These are phyloP conservation scores for Hypsibius dujardini DNA, from an alignment of 1,140 invertebrate genomes.

Conservation along the genomic window DNA sequence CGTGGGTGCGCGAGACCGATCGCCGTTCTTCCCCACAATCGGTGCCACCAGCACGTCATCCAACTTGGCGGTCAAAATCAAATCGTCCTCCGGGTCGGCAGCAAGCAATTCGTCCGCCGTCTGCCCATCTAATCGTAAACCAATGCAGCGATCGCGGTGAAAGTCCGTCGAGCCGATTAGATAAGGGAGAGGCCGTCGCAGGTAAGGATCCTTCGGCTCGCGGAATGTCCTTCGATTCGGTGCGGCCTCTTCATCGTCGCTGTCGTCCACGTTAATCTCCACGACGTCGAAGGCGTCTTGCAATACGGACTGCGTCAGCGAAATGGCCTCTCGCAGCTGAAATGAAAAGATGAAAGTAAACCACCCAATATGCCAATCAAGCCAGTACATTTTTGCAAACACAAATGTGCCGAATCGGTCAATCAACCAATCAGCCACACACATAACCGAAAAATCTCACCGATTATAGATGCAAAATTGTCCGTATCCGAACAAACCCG, in stretches of 20 bases:
- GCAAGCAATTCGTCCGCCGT: neutral
- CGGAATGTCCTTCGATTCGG: neutral
- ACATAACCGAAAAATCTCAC: no score
- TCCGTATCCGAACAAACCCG: neutral
- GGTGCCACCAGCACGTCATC: neutral
- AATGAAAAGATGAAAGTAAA: slow-evolving; percentile 1
- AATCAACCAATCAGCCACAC: no score
- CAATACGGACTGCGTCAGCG: neutral
- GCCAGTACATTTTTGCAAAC: no score
- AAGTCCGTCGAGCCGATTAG: neutral
- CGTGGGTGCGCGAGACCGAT: no score
- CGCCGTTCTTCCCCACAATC: neutral
- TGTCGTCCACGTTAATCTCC: slow-evolving; percentile 7
- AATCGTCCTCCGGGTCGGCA: neutral
- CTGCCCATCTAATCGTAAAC: neutral
- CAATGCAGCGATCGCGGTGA: neutral
- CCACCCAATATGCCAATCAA: neutral
- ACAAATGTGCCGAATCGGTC: no score
- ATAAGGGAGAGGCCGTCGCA: slow-evolving; percentile 1
- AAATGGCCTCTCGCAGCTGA: neutral
- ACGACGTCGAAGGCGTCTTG: neutral
- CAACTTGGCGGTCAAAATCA: neutral
- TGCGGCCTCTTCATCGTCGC: neutral
- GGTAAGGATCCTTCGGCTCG: slow-evolving; percentile 4
- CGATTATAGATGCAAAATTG: neutral